Base-by-base conservation (phyloP, 2,113 vertebrate species). In the Stegostoma tigrinum region DNA sequence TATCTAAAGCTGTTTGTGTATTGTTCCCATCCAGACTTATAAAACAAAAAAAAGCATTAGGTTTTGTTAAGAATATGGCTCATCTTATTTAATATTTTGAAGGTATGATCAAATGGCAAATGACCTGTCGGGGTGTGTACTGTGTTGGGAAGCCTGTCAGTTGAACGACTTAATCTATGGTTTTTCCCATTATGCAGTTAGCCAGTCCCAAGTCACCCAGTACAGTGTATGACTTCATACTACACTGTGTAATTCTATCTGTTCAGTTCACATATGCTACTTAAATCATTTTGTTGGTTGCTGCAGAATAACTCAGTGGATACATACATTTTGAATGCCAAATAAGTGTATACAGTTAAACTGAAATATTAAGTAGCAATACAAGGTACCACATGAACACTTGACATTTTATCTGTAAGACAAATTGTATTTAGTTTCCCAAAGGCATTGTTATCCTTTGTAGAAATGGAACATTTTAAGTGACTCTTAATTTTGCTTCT, bases 71-170 rank as follows among this genome's bases (percentile, higher is more conserved):
- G 42, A 42, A 94, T 10, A 17, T 94, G 19, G 68, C 48, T 66
- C 90, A n/a, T 24, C 17, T 67, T 14, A 48, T 61, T 93, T 64
- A 93, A 93, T 2, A 64, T 21, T 48, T 90, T 94, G 55, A 66
- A 93, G 61, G 55, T 38, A 38, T 10, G 21, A 14, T 70, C 3
- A 10, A 48, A 94, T 30, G 23, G 38, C n/a, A 68, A 61, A 45
- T 42, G 19, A 45, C 21, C 64, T 70, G 45, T n/a, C 66, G 42
- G 66, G 93, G 93, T 42, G 61, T 94, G 23, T 72, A 68, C 38
- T 94, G 67, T 94, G 34, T n/a, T 93, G 93, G 70, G 90, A 19
- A 67, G 70, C 93, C 48, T 70, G 93, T 94, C 66, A 24, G 38
- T 94, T 94, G 64, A 68, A 68, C 17, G 14, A 70, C 91, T 68